Conservation (phyloP, 2,888 invertebrate species). For the Lamellibrachia satsuma region DNA sequence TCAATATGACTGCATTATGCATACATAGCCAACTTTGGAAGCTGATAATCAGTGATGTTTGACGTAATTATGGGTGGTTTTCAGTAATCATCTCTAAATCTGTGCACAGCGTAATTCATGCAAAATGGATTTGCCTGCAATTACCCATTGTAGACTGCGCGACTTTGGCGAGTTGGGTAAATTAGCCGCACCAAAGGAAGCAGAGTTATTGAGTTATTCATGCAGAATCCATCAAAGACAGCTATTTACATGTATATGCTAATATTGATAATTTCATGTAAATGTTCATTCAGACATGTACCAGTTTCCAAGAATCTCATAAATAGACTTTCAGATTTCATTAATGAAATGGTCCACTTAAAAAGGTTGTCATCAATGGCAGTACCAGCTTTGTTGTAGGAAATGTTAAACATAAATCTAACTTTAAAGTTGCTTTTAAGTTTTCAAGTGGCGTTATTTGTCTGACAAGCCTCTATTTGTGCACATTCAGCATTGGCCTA, state of each 20-base stretch:
- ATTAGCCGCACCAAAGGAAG: conserved; percentile 9
- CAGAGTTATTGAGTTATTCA: neutral
- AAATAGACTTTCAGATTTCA: neutral
- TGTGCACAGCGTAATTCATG: neutral
- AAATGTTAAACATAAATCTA: neutral
- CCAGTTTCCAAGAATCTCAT: neutral
- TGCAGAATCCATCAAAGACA: neutral
- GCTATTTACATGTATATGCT: neutral
- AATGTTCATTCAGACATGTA: neutral
- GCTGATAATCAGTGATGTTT: neutral
- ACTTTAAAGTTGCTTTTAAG: neutral
- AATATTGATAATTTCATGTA: neutral
- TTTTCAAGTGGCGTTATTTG: neutral
- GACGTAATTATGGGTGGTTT: neutral
- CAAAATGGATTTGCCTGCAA: neutral
- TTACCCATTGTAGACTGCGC: neutral
- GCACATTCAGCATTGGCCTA: neutral
- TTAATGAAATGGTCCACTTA: neutral
- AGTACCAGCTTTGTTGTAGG: neutral
- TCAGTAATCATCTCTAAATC: neutral
- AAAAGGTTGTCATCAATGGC: neutral
- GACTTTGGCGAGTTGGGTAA: neutral
- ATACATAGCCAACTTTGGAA: neutral
- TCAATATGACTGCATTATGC: neutral
- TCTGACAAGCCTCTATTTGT: neutral